Evolutionary conservation across 2,797 vertebrate species (phyloP).

Genomic region (Echeneis naucrates): DNA sequence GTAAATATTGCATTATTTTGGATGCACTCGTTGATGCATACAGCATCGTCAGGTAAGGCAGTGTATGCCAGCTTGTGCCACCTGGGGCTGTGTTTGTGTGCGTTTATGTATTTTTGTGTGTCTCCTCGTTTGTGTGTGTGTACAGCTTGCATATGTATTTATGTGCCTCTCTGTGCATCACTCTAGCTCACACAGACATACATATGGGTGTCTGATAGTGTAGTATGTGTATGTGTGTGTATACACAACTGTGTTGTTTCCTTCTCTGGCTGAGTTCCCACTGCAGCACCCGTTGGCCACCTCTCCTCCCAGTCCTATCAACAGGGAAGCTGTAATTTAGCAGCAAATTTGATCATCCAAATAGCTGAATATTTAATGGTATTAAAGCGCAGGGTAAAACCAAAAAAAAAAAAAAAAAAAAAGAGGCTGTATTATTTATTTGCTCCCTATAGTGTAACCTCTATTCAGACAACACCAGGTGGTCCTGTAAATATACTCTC

Average conservation of each 20-base stretch:
- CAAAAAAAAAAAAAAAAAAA: too few species aligned
- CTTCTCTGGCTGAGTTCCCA: constrained; percentile 72
- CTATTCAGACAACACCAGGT: constrained; percentile 89
- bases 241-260: constrained; percentile 47
- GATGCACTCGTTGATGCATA: constrained; percentile 71
- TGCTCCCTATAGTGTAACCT: constrained; percentile 89
- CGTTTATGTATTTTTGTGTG: constrained; percentile 45
- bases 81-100: constrained; percentile 79
- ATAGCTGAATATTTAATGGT: constrained; percentile 99
- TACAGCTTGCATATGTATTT: constrained; percentile 25
- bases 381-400: constrained; percentile 88
- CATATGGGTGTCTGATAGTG: constrained; percentile 39
- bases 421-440: constrained; percentile 93
- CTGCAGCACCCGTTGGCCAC: constrained; percentile 65
- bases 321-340: constrained; percentile 90
- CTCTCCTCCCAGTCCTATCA: constrained; percentile 74
- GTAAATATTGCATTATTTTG: constrained; percentile 73
- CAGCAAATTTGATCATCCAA: constrained; percentile 95
- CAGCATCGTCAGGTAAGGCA: constrained; percentile 75
- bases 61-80: constrained; percentile 75
- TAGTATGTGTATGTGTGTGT: constrained; percentile 19
- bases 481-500: constrained; percentile 91
- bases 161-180: constrained; percentile 27
- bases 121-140: constrained; percentile 23
- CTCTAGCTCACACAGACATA: constrained; percentile 36